These are phyloP conservation scores for Sarcophaga carnaria DNA, from an alignment of 2,888 invertebrate species.

Conservation along the genomic window DNA sequence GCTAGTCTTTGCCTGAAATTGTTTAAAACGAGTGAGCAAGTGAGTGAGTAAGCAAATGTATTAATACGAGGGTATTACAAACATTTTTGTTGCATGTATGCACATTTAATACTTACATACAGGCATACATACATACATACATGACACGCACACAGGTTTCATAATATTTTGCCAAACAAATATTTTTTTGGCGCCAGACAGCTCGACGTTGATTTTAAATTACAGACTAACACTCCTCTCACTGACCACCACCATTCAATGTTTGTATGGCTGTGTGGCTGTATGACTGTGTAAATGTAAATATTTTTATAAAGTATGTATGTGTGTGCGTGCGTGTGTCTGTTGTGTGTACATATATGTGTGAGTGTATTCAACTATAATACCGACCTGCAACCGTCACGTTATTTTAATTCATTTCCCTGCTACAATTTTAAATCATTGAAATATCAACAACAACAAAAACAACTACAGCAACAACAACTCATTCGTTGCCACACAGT, in stretches of 20 bases:
- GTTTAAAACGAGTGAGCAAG: background rate
- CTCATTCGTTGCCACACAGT: slow-evolving; percentile 18
- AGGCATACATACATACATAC: background rate
- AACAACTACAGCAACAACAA: slow-evolving; percentile 29
- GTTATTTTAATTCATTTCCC: slow-evolving; percentile 62
- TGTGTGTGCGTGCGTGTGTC: background rate
- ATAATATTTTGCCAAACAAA: slow-evolving; percentile 55
- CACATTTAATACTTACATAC: too few species aligned
- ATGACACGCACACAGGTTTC: slow-evolving; percentile 1
- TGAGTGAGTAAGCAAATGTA: slow-evolving; percentile 32
- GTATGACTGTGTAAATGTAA: background rate
- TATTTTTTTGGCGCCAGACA: slow-evolving; percentile 67
- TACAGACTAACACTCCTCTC: slow-evolving; percentile 45
- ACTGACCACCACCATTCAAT: slow-evolving; percentile 54
- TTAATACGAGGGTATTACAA: slow-evolving; percentile 53
- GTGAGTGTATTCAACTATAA: background rate
- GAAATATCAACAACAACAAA: slow-evolving; percentile 49
- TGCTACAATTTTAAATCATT: slow-evolving; percentile 62
- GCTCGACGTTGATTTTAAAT: slow-evolving; percentile 66
- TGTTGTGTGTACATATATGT: background rate
- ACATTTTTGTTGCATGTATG: slow-evolving; percentile 49
- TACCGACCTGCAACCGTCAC: slow-evolving; percentile 52
- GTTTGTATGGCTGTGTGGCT: background rate
- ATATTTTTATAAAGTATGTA: background rate
- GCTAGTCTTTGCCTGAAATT: background rate